Percentiles rank a stretch among this genome's conserved stretches.
Evolutionary conservation across 1,140 invertebrate species (phyloP).

Genomic region (Papilio glaucus): DNA sequence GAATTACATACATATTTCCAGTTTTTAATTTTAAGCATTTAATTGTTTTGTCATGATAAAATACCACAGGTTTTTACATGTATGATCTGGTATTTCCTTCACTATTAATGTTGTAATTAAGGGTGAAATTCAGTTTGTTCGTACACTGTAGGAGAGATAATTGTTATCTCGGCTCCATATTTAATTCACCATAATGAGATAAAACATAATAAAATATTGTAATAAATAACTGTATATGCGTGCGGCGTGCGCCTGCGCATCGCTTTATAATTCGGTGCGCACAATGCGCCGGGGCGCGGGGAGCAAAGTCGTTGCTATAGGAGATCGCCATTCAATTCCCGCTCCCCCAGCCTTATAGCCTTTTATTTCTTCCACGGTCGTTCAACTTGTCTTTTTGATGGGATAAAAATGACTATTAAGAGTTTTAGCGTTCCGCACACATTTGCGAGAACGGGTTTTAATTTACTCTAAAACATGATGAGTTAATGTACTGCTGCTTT

Average conservation of each 20-base stretch:
- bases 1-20: too few species aligned
- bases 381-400: slow-evolving; percentile 67
- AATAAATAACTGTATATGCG: background rate
- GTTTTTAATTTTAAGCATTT: too few species aligned
- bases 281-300: background rate
- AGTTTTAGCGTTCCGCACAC: slow-evolving; percentile 7
- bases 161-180: background rate
- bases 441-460: background rate
- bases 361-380: slow-evolving; percentile 57
- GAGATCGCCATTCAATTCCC: slow-evolving; percentile 41
- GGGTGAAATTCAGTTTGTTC: too few species aligned
- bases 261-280: background rate
- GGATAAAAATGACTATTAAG: slow-evolving; percentile 48
- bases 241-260: slow-evolving; percentile 21
- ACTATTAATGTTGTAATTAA: too few species aligned
- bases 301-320: background rate
- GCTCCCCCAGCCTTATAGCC: slow-evolving; percentile 48
- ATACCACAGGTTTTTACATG: too few species aligned
- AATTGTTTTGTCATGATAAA: too few species aligned
- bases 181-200: slow-evolving; percentile 10
- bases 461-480: too few species aligned
- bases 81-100: too few species aligned
- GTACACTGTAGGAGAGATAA: too few species aligned
- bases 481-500: too few species aligned
- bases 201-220: background rate